A percentile compares a stretch with the other conserved stretches of the same genome.
Evolutionary conservation across 1,140 invertebrate species (phyloP).

Genomic region (Penaeus japonicus): DNA sequence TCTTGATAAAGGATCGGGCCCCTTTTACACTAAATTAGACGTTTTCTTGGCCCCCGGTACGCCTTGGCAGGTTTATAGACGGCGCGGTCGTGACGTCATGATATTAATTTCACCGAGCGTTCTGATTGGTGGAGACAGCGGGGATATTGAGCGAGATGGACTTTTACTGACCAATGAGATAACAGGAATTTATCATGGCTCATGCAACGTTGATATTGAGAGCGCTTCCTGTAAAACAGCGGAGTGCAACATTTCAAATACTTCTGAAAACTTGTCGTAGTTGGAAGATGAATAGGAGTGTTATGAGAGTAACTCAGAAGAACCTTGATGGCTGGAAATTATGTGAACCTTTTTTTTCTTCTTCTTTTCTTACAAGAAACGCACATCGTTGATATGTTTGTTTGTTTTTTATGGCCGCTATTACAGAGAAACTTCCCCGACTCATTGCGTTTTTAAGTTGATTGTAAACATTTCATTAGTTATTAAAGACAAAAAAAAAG

Average conservation of each 20-base stretch:
- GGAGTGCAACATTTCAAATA: neutral
- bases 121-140: constrained; percentile 47
- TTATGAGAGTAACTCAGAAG: constrained; percentile 41
- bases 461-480: no score
- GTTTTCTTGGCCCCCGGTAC: constrained; percentile 41
- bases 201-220: neutral
- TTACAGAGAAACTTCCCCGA: no score
- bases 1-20: constrained; percentile 52
- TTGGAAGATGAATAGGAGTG: constrained; percentile 28
- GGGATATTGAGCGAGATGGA: constrained; percentile 36
- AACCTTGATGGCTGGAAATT: constrained; percentile 42
- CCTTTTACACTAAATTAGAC: constrained; percentile 55
- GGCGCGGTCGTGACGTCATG: constrained; percentile 41
- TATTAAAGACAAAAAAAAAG: no score
- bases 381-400: no score
- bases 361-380: no score
- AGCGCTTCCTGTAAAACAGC: neutral
- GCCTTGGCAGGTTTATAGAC: constrained; percentile 47
- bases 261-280: constrained; percentile 10
- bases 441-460: no score
- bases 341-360: neutral
- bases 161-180: constrained; percentile 44
- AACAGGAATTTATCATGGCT: constrained; percentile 21
- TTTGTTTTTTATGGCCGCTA: no score
- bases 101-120: constrained; percentile 50